phyloP scores from a whole-genome alignment of 2,113 vertebrate species.

The Tautogolabrus adspersus region DNA sequence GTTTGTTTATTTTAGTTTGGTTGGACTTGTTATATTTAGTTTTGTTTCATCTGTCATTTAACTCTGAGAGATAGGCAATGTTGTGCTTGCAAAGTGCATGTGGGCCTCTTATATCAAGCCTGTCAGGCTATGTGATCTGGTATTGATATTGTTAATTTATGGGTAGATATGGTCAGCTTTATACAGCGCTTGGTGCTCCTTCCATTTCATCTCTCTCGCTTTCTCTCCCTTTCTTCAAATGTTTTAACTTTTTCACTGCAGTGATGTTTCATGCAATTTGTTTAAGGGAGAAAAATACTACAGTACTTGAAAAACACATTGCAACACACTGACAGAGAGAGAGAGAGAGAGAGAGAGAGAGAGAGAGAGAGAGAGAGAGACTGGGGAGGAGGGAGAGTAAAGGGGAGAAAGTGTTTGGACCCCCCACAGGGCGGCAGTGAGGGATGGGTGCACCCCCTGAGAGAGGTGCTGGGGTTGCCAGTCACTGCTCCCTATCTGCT shows the following conservation, averaged over 20 bases:
- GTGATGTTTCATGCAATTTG: constrained; percentile 9
- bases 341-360: not conserved
- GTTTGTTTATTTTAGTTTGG: not conserved
- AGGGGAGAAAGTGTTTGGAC: constrained; percentile 47
- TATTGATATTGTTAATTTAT: too few species aligned
- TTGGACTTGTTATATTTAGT: not conserved
- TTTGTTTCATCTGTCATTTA: not conserved
- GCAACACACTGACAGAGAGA: constrained; percentile 14
- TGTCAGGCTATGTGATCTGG: too few species aligned
- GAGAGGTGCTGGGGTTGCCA: constrained; percentile 51
- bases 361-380: constrained; percentile 10
- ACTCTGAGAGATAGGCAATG: not conserved
- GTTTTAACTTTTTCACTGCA: constrained; percentile 1
- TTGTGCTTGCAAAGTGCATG: too few species aligned
- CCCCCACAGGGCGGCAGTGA: constrained; percentile 59
- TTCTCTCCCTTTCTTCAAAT: not conserved
- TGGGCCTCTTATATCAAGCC: too few species aligned
- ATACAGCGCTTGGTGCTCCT: too few species aligned
- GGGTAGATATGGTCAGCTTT: too few species aligned
- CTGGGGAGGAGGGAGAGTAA: too few species aligned
- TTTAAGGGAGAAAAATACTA: constrained; percentile 14
- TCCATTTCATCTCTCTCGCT: not conserved
- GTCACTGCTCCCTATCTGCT: constrained; percentile 65
- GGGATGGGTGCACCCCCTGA: constrained; percentile 59
- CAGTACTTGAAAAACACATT: constrained; percentile 26